Conservation (phyloP, 2,888 invertebrate species). For the Thera obeliscata region DNA sequence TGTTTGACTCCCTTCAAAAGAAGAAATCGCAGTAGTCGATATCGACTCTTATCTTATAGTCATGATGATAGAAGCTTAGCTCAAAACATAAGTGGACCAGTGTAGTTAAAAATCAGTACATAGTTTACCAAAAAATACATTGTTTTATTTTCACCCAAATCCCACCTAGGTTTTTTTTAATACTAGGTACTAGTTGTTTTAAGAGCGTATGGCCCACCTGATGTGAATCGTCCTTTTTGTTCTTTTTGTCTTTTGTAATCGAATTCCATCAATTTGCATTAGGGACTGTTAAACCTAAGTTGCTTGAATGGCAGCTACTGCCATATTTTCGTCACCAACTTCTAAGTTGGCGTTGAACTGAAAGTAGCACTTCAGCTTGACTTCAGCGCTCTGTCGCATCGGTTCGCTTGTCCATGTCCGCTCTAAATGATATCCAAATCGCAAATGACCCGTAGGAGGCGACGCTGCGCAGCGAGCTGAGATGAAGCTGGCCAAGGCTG, state of each 20-base stretch:
- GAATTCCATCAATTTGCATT: background rate
- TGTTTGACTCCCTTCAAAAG: conserved; percentile 1
- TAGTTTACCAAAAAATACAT: background rate
- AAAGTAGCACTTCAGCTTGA: conserved; percentile 11
- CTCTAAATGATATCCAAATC: conserved; percentile 33
- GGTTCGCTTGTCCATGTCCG: conserved; percentile 14
- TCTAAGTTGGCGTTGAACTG: background rate
- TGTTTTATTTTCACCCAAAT: background rate
- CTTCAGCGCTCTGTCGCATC: conserved; percentile 18
- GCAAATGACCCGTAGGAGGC: conserved; percentile 35
- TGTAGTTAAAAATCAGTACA: background rate
- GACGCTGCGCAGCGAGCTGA: conserved; percentile 6
- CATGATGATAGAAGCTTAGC: background rate
- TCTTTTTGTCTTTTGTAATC: background rate
- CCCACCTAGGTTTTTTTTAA: background rate
- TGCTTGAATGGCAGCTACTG: background rate
- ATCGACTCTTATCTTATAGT: background rate
- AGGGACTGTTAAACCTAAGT: background rate
- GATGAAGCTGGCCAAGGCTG: conserved; percentile 16
- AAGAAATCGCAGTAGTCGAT: background rate
- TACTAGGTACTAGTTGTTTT: too few relatives aligned
- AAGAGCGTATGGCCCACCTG: too few relatives aligned
- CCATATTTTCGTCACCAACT: background rate
- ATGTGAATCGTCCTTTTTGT: too few relatives aligned
- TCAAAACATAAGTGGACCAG: background rate